phyloP scores from a whole-genome alignment of 2,888 invertebrate genomes.

The Agrochola litura region DNA sequence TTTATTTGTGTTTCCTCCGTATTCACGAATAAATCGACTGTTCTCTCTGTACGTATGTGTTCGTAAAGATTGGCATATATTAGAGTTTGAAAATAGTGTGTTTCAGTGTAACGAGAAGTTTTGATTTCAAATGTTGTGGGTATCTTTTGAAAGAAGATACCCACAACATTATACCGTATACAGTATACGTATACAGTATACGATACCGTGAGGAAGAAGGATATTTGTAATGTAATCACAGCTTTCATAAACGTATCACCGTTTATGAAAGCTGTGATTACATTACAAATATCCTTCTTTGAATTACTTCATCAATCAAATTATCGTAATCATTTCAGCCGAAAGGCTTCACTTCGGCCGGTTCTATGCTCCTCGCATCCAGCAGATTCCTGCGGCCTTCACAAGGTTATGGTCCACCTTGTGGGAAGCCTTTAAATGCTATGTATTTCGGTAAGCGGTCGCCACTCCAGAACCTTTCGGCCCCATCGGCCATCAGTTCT shows the following conservation, averaged over 20 bases:
- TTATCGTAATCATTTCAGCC: neutral
- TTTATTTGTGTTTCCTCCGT: slow-evolving; percentile 78
- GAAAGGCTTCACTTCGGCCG: neutral
- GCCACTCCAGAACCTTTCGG: neutral
- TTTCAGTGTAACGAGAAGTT: neutral
- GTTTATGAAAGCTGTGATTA: neutral
- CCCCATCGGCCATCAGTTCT: neutral
- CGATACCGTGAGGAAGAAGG: too few species aligned
- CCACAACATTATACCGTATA: too few species aligned
- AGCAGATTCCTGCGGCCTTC: neutral
- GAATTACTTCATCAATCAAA: too few species aligned
- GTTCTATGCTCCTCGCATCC: neutral
- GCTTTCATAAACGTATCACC: neutral
- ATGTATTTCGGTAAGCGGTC: neutral
- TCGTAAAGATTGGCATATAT: slow-evolving; percentile 1
- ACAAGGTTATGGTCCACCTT: neutral
- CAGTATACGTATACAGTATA: too few species aligned
- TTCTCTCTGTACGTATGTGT: slow-evolving; percentile 28
- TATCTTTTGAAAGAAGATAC: neutral
- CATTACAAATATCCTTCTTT: neutral
- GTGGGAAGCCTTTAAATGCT: neutral
- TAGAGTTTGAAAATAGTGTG: neutral
- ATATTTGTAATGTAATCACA: neutral
- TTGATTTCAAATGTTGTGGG: neutral
- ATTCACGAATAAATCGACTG: slow-evolving; percentile 70